Conservation (phyloP, 2,888 invertebrate species). For the Aphidius colemani region DNA sequence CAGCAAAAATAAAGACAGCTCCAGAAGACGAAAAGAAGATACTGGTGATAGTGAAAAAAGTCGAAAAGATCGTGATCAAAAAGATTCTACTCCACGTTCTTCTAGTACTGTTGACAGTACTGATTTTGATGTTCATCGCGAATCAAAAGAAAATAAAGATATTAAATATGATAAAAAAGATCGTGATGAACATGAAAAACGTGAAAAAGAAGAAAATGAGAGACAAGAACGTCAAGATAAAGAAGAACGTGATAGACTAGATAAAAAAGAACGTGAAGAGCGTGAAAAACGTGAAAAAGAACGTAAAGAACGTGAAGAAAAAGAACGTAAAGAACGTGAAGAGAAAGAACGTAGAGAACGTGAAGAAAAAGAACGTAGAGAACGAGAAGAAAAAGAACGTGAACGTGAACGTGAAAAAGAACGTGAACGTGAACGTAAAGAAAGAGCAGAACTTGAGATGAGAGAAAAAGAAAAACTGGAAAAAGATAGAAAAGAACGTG, state of each 20-base stretch:
- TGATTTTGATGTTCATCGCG: conserved; percentile 39
- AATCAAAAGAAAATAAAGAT: conserved; percentile 44
- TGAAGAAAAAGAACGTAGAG: conserved; percentile 40
- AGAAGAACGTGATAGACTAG: conserved; percentile 49
- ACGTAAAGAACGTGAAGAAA: conserved; percentile 47
- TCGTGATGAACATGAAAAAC: conserved; percentile 47
- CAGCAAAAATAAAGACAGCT: conserved; percentile 51
- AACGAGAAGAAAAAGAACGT: conserved; percentile 40
- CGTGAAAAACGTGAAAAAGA: conserved; percentile 52
- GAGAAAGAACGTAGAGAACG: conserved; percentile 30
- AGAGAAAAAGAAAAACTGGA: conserved; percentile 41
- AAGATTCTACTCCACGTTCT: conserved; percentile 33
- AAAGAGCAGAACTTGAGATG: conserved; percentile 45
- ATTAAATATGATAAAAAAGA: conserved; percentile 48
- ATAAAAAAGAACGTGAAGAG: conserved; percentile 45
- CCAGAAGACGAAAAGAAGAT: conserved; percentile 53
- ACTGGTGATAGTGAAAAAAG: conserved; percentile 41
- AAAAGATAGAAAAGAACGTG: conserved; percentile 41
- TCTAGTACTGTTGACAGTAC: conserved; percentile 30
- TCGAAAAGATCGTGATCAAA: conserved; percentile 47
- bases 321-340: conserved; percentile 38
- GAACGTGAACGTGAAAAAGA: conserved; percentile 45
- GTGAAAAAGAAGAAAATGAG: conserved; percentile 49
- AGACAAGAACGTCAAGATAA: conserved; percentile 46
- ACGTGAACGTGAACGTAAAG: conserved; percentile 45